phyloP scores from a whole-genome alignment of 2,888 invertebrate species.

The Dolichopus griseipennis region DNA sequence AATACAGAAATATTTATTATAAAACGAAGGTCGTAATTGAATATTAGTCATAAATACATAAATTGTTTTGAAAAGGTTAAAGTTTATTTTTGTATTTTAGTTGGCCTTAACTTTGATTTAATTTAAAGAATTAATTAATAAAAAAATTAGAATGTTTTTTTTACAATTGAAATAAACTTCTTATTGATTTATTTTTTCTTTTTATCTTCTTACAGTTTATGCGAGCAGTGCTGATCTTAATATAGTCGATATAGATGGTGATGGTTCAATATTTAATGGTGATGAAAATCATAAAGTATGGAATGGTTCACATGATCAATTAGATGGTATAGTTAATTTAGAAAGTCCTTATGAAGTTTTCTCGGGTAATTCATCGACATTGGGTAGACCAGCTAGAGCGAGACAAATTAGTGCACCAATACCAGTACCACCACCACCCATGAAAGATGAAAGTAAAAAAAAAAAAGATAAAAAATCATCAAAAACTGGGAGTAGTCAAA shows the following conservation, averaged over 20 bases:
- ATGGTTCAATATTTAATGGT: constrained; percentile 76
- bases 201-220: constrained; percentile 35
- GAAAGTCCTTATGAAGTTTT: constrained; percentile 65
- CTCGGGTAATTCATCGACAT: constrained; percentile 45
- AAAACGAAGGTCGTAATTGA: too few relatives aligned
- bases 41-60: too few relatives aligned
- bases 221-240: constrained; percentile 45
- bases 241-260: constrained; percentile 53
- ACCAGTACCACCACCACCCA: constrained; percentile 76
- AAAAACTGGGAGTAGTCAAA: constrained; percentile 39
- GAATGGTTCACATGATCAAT: constrained; percentile 70
- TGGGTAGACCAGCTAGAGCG: constrained; percentile 61
- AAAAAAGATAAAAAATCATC: constrained; percentile 45
- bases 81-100: too few relatives aligned
- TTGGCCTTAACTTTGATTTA: too few relatives aligned
- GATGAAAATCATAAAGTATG: constrained; percentile 92
- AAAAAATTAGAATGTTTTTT: too few relatives aligned
- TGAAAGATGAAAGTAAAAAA: constrained; percentile 58
- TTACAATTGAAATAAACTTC: neutral
- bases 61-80: too few relatives aligned
- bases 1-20: too few relatives aligned
- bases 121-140: too few relatives aligned
- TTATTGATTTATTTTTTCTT: constrained; percentile 12
- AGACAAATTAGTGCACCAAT: constrained; percentile 72
- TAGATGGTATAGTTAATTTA: constrained; percentile 52